These are phyloP conservation scores for Lycodopsis pacificus DNA, from an alignment of 2,797 vertebrate species.

Conservation along the genomic window DNA sequence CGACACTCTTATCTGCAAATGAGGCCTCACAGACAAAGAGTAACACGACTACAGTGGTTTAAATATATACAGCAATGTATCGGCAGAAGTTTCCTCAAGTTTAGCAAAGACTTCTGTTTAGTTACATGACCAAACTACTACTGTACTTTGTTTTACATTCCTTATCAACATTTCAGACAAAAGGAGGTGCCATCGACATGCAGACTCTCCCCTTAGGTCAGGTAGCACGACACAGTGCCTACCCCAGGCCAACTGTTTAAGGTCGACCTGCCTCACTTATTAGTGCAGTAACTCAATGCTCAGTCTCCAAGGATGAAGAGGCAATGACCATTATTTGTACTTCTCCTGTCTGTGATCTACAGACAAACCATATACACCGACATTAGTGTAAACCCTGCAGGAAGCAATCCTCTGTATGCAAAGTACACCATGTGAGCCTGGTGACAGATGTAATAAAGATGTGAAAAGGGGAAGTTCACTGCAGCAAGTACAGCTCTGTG, in stretches of 20 bases:
- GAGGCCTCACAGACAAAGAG: background rate
- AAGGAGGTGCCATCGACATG: background rate
- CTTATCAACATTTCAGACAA: background rate
- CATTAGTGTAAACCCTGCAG: background rate
- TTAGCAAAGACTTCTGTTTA: background rate
- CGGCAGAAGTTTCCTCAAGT: background rate
- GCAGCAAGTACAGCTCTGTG: background rate
- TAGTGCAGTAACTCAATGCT: background rate
- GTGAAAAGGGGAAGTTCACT: slow-evolving; percentile 25
- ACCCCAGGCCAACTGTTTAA: background rate
- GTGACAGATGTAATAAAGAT: slow-evolving; percentile 1
- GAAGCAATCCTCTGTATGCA: slow-evolving; percentile 5
- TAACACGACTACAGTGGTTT: background rate
- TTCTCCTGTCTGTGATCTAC: background rate
- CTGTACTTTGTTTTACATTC: background rate
- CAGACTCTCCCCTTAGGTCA: background rate
- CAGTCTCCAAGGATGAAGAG: background rate
- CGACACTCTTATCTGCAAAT: background rate
- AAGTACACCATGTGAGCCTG: slow-evolving; percentile 4
- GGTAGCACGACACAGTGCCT: background rate
- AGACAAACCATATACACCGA: background rate
- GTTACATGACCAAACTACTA: background rate
- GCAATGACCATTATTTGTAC: background rate
- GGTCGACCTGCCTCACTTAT: background rate
- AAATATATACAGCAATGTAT: background rate